These are phyloP conservation scores for Vireo griseus DNA, from an alignment of 2,797 vertebrate species.

Conservation along the genomic window DNA sequence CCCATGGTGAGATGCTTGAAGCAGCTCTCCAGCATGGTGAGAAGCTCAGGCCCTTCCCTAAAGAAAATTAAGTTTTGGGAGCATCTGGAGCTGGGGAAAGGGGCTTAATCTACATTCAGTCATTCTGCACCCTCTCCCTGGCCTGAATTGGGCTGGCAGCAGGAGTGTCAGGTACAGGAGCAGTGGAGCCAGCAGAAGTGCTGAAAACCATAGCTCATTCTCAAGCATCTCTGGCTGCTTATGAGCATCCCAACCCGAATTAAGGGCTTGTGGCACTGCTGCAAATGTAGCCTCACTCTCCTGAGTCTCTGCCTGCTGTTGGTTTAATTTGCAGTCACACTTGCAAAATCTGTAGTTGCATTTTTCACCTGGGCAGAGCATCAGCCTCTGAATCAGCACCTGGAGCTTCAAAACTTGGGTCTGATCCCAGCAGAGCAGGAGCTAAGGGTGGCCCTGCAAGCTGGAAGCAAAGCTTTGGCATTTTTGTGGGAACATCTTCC, in stretches of 20 bases:
- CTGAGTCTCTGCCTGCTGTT: neutral
- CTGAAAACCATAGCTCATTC: neutral
- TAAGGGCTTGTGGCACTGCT: neutral
- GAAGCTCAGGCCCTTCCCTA: neutral
- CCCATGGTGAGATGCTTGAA: neutral
- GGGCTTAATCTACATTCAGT: neutral
- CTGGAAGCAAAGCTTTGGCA: neutral
- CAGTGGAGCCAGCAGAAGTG: neutral
- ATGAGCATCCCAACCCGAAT: neutral
- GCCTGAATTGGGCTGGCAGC: neutral
- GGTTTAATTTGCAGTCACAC: neutral
- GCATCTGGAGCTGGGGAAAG: neutral
- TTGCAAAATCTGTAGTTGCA: neutral
- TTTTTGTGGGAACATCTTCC: neutral
- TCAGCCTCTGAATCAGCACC: neutral
- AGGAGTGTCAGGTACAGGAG: neutral
- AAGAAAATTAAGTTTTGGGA: neutral
- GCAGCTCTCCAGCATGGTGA: neutral
- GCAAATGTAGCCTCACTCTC: neutral
- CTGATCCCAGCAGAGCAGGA: neutral
- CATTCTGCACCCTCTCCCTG: neutral
- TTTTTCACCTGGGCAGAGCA: neutral
- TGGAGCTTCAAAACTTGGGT: neutral
- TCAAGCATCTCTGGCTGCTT: neutral
- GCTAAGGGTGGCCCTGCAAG: neutral